phyloP scores from a whole-genome alignment of 2,888 invertebrate genomes.

The Chrysolina oricalcia region DNA sequence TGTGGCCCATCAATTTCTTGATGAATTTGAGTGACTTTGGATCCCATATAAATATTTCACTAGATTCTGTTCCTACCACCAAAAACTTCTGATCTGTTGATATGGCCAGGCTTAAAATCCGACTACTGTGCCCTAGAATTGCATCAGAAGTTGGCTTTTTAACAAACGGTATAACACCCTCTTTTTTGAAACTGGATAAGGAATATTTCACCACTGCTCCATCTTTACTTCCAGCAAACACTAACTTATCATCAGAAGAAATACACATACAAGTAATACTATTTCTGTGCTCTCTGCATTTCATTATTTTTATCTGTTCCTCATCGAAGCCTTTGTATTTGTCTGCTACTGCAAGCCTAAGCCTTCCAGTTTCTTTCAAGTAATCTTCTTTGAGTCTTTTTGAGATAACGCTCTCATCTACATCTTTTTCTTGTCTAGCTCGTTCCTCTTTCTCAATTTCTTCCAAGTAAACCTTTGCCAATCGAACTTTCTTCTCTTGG shows the following conservation, averaged over 20 bases:
- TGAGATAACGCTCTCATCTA: conserved; percentile 80
- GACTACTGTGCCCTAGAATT: conserved; percentile 65
- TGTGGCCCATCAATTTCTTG: conserved; percentile 87
- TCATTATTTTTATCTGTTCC: conserved; percentile 73
- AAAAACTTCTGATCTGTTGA: conserved; percentile 88
- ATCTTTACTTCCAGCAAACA: conserved; percentile 92
- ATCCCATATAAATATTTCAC: conserved; percentile 88
- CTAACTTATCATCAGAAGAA: conserved; percentile 80
- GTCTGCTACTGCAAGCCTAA: conserved; percentile 84
- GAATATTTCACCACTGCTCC: conserved; percentile 90
- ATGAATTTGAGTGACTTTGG: conserved; percentile 83
- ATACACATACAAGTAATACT: conserved; percentile 88
- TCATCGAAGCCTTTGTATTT: conserved; percentile 72
- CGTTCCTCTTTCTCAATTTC: conserved; percentile 89
- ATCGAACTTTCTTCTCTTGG: conserved; percentile 90
- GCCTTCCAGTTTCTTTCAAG: conserved; percentile 88
- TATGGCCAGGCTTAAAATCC: conserved; percentile 81
- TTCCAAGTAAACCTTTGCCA: conserved; percentile 92
- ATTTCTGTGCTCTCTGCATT: conserved; percentile 85
- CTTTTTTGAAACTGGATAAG: conserved; percentile 77
- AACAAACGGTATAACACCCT: conserved; percentile 74
- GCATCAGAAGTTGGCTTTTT: conserved; percentile 54
- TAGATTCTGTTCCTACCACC: conserved; percentile 80
- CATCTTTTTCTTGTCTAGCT: conserved; percentile 79
- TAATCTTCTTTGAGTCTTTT: conserved; percentile 88